Evolutionary conservation across 2,888 invertebrate genomes (phyloP).

Genomic region (Idaea straminata): DNA sequence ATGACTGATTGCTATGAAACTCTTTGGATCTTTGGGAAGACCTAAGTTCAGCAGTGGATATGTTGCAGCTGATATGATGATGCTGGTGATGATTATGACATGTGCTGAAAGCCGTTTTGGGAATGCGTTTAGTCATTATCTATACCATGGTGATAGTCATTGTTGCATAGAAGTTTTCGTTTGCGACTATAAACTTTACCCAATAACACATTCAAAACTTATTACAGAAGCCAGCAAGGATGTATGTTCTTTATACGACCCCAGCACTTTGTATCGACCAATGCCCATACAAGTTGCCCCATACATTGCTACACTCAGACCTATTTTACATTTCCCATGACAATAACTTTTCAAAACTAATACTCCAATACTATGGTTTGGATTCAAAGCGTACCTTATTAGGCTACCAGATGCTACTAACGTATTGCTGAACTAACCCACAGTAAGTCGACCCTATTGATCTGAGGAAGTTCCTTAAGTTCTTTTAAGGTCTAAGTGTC

Average conservation of each 20-base stretch:
- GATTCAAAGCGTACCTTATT: slow-evolving; percentile 51
- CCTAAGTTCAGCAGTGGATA: too few relatives aligned
- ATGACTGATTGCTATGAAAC: too few relatives aligned
- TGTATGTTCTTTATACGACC: background rate
- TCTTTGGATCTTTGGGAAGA: too few relatives aligned
- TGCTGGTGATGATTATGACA: too few relatives aligned
- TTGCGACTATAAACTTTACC: background rate
- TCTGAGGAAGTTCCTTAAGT: background rate
- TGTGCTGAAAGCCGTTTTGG: too few relatives aligned
- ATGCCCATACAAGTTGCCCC: slow-evolving; percentile 8
- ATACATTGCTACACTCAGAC: background rate
- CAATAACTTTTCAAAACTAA: slow-evolving; percentile 46
- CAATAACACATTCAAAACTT: slow-evolving; percentile 9
- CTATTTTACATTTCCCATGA: slow-evolving; percentile 21
- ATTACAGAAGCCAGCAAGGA: background rate
- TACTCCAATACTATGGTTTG: slow-evolving; percentile 34
- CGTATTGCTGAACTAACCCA: slow-evolving; percentile 24
- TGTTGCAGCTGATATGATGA: too few relatives aligned
- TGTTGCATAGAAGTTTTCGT: too few relatives aligned
- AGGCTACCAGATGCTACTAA: slow-evolving; percentile 37
- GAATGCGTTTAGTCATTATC: too few relatives aligned
- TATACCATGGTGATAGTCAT: too few relatives aligned
- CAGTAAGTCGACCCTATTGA: slow-evolving; percentile 28
- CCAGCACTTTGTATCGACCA: slow-evolving; percentile 1
- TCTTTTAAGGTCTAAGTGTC: slow-evolving; percentile 20